Percentiles rank a stretch among this genome's conserved stretches.
Conservation (phyloP, 2,113 vertebrate species). For the Rhabdornis inornatus region DNA sequence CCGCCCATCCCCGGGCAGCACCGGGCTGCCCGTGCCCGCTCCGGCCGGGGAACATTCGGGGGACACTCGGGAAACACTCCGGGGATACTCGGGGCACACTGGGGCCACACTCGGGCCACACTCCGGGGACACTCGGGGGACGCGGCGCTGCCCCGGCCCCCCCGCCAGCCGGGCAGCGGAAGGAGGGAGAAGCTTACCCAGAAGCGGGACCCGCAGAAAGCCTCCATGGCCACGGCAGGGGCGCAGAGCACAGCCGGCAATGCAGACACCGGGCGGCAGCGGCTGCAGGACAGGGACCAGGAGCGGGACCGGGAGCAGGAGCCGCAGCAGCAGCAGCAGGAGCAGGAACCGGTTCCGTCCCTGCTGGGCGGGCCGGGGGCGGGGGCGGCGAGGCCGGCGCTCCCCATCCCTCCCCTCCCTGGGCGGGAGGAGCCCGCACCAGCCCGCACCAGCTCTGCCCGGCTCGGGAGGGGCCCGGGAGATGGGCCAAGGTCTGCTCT, state of each 20-base stretch:
- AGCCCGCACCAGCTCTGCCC: too few species aligned
- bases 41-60: too few species aligned
- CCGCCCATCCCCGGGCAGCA: too few species aligned
- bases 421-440: not conserved
- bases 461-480: not conserved
- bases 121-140: not conserved
- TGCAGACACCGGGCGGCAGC: not conserved
- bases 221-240: not conserved
- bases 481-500: accelerated
- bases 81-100: too few species aligned
- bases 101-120: too few species aligned
- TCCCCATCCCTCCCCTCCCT: not conserved
- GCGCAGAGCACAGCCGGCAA: not conserved
- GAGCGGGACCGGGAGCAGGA: too few species aligned
- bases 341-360: not conserved
- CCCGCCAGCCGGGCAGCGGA: not conserved
- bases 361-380: not conserved
- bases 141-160: not conserved
- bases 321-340: too few species aligned
- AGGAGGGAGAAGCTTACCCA: constrained; percentile 33
- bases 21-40: too few species aligned
- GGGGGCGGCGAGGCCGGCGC: not conserved
- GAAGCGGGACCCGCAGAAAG: constrained; percentile 53
- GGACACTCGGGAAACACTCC: too few species aligned
- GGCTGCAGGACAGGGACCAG: too few species aligned